phyloP scores from a whole-genome alignment of 2,797 vertebrate species.

The Hoplostethus mediterraneus region DNA sequence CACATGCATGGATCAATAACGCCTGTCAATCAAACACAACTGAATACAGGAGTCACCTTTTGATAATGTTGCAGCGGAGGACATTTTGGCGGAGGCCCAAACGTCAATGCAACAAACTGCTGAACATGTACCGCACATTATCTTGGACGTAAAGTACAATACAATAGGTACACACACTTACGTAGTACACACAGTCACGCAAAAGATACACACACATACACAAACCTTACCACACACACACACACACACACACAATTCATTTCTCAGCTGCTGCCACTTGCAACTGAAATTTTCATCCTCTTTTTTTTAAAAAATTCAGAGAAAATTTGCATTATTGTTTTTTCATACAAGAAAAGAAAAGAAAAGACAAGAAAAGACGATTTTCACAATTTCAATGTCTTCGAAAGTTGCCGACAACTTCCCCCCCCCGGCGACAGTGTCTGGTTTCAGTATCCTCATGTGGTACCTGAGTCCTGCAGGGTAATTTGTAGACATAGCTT shows the following conservation, averaged over 20 bases:
- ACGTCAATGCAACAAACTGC: no score
- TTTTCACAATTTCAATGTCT: background rate
- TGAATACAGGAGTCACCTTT: no score
- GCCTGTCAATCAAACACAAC: no score
- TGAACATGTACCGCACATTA: no score
- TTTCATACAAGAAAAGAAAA: no score
- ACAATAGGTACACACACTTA: no score
- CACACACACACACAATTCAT: no score
- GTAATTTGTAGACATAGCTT: conserved; percentile 79
- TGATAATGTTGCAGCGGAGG: no score
- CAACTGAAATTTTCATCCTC: background rate
- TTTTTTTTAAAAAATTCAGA: background rate
- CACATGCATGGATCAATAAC: background rate
- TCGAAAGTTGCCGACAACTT: no score
- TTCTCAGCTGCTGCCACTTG: background rate
- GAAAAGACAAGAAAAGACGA: background rate
- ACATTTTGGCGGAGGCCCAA: no score
- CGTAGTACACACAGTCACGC: background rate
- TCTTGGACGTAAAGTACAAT: no score
- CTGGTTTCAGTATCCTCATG: conserved; percentile 10
- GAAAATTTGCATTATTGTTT: background rate
- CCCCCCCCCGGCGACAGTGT: background rate
- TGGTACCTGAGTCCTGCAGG: conserved; percentile 75
- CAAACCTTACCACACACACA: conserved; percentile 20
- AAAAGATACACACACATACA: background rate